Percentiles rank a stretch among this genome's conserved stretches.
These are phyloP conservation scores for Patagioenas fasciata DNA, from an alignment of 2,113 vertebrate genomes.

Conservation along the genomic window DNA sequence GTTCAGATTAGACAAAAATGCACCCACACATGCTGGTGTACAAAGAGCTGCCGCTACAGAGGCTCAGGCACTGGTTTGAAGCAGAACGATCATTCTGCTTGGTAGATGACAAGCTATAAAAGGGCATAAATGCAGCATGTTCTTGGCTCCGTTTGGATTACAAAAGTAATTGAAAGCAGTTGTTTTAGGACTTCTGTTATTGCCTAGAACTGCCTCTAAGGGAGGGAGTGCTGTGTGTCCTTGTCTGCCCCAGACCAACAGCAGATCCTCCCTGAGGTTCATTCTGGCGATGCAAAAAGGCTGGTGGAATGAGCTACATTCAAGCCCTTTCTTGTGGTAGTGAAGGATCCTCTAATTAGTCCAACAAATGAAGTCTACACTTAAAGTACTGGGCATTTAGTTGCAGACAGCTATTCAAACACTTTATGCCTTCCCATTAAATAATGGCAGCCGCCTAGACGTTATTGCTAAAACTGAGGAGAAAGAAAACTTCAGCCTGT, in stretches of 20 bases:
- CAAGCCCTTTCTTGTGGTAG: not conserved
- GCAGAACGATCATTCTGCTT: not conserved
- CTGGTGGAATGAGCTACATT: not conserved
- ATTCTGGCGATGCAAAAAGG: not conserved
- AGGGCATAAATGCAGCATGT: not conserved
- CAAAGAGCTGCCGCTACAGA: accelerated
- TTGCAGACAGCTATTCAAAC: not conserved
- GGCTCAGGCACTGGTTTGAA: not conserved
- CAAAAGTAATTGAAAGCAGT: not conserved
- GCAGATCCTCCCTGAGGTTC: not conserved
- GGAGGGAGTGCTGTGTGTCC: not conserved
- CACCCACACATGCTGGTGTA: accelerated
- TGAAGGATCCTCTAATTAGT: not conserved
- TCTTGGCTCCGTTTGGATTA: not conserved
- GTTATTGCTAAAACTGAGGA: not conserved
- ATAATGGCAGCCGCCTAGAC: not conserved
- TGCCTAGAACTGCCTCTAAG: not conserved
- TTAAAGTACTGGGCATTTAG: not conserved
- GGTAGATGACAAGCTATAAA: not conserved
- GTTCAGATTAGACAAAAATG: not conserved
- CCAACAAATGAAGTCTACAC: not conserved
- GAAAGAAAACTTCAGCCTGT: not conserved
- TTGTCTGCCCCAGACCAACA: not conserved
- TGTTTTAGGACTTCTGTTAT: not conserved
- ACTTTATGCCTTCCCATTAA: not conserved